Evolutionary conservation across 2,797 vertebrate species (phyloP).

Genomic region (Perodicticus potto): DNA sequence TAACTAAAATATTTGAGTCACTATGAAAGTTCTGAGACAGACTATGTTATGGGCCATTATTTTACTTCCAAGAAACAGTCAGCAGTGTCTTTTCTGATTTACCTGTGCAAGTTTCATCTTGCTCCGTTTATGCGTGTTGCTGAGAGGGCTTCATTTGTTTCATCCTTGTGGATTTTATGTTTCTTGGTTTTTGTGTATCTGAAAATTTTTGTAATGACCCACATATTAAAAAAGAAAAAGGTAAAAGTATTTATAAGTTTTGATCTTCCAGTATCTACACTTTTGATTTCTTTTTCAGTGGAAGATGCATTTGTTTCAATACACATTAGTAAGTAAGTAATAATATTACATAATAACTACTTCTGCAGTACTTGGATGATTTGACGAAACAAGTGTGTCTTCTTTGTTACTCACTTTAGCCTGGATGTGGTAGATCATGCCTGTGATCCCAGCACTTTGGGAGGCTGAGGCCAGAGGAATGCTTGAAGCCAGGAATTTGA

Average conservation of each 20-base stretch:
- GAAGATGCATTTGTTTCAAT: neutral
- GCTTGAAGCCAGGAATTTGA: neutral
- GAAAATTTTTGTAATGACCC: no score
- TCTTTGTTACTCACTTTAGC: neutral
- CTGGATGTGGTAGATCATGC: neutral
- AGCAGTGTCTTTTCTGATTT: no score
- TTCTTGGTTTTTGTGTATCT: no score
- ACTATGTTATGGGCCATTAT: no score
- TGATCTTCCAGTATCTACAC: neutral
- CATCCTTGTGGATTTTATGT: no score
- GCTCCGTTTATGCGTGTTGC: no score
- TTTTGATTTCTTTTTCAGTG: neutral
- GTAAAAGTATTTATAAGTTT: neutral
- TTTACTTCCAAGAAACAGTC: no score
- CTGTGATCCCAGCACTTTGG: neutral
- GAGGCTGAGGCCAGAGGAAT: neutral
- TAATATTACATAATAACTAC: neutral
- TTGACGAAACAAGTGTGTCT: slow-evolving; percentile 8
- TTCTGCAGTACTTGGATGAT: neutral
- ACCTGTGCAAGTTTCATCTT: no score
- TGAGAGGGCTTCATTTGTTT: no score
- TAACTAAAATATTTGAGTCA: neutral
- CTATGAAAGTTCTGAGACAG: no score
- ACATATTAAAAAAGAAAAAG: neutral
- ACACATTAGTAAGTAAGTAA: neutral